Conservation (phyloP, 2,797 vertebrate genomes). For the Gallinago nigripennis region DNA sequence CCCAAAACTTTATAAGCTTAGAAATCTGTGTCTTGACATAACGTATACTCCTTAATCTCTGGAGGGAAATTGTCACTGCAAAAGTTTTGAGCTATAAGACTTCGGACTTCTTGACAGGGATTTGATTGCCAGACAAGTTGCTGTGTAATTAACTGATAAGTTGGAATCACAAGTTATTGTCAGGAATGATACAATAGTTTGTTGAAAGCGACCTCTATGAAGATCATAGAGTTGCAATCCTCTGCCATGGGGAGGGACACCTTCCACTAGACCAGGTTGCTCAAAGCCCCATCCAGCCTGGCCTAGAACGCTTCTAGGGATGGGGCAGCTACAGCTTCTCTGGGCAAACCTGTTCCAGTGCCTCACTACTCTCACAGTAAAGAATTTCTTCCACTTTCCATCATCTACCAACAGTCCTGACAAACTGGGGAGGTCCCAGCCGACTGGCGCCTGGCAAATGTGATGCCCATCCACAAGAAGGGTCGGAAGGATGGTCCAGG, state of each 20-base stretch:
- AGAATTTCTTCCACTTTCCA: background rate
- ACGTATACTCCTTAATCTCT: background rate
- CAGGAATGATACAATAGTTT: background rate
- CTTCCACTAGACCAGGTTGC: background rate
- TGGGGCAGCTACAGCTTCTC: background rate
- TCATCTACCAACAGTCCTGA: too few relatives aligned
- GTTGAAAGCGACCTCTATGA: background rate
- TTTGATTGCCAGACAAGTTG: conserved; percentile 1
- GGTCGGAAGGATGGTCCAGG: too few relatives aligned
- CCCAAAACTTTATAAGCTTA: background rate
- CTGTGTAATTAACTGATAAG: conserved; percentile 22
- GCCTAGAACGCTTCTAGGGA: background rate
- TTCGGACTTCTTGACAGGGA: background rate
- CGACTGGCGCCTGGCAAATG: too few relatives aligned
- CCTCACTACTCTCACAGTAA: background rate
- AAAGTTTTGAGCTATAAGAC: background rate
- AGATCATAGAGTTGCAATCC: background rate
- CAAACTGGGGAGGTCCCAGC: too few relatives aligned
- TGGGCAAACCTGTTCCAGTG: background rate
- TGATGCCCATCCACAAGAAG: too few relatives aligned
- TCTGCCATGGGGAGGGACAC: background rate
- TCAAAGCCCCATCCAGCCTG: background rate
- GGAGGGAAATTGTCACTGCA: background rate
- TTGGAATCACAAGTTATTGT: background rate
- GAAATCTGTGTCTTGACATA: conserved; percentile 14